Evolutionary conservation across 1,140 invertebrate genomes (phyloP).

Genomic region (Conus ventricosus): DNA sequence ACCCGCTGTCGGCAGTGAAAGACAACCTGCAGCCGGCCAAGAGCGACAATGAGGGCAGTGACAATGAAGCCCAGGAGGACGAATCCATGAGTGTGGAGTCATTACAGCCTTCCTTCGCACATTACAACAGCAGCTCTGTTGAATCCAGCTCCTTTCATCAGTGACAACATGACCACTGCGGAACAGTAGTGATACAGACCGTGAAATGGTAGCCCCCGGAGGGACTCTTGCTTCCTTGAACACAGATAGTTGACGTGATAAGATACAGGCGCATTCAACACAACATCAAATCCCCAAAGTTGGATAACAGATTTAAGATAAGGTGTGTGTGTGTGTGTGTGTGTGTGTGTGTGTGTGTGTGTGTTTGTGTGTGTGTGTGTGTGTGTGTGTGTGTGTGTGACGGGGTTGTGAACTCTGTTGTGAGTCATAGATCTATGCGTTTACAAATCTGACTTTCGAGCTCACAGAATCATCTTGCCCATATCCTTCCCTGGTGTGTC

Average conservation of each 20-base stretch:
- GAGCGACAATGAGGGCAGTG: slow-evolving; percentile 6
- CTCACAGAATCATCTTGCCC: not conserved
- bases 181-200: not conserved
- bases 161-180: not conserved
- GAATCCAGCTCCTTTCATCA: not conserved
- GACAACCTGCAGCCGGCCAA: slow-evolving; percentile 35
- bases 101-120: slow-evolving; percentile 11
- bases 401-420: not conserved
- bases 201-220: too few relatives aligned
- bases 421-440: not conserved
- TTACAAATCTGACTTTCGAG: not conserved
- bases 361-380: slow-evolving; percentile 6
- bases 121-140: slow-evolving; percentile 4
- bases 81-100: slow-evolving; percentile 35
- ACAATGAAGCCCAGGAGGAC: slow-evolving; percentile 24
- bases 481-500: not conserved
- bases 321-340: not conserved
- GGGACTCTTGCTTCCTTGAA: not conserved
- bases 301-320: not conserved
- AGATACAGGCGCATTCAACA: not conserved
- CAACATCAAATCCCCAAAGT: not conserved
- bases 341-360: slow-evolving; percentile 6
- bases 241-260: too few relatives aligned
- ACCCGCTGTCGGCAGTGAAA: slow-evolving; percentile 64
- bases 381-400: not conserved